These are phyloP conservation scores for Ellobius talpinus DNA, from an alignment of 2,113 vertebrate species.

Conservation along the genomic window DNA sequence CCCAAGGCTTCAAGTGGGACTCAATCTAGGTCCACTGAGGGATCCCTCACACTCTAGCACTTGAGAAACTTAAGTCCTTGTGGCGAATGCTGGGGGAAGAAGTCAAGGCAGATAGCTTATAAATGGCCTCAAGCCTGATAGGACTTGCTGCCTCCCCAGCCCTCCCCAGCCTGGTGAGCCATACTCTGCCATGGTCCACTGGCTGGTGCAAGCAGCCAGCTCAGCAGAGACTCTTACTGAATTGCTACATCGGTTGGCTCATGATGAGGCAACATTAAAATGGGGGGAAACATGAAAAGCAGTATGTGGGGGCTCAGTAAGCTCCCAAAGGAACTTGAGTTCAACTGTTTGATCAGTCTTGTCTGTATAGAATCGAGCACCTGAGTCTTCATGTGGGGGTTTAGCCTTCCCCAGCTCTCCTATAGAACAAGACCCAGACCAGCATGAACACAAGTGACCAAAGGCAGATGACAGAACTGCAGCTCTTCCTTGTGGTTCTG, in stretches of 20 bases:
- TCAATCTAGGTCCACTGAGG: background rate
- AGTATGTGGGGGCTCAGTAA: background rate
- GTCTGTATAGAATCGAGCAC: background rate
- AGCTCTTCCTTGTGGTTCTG: conserved; percentile 21
- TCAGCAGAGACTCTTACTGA: background rate
- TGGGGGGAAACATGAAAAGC: background rate
- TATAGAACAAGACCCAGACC: background rate
- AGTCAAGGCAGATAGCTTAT: background rate
- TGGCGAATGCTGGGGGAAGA: background rate
- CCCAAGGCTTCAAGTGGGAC: background rate
- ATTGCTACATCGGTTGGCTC: background rate
- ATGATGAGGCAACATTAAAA: background rate
- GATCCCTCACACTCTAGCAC: background rate
- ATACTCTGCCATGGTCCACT: background rate
- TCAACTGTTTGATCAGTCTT: background rate
- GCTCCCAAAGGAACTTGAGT: background rate
- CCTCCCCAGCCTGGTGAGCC: rapidly evolving
- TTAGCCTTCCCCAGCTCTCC: background rate
- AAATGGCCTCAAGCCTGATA: no score
- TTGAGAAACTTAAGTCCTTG: background rate
- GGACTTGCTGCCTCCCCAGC: background rate
- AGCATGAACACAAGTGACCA: background rate
- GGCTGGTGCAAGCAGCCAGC: background rate
- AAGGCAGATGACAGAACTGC: background rate
- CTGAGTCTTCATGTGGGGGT: background rate